Evolutionary conservation across 2,113 vertebrate species (phyloP).

Genomic region (Pan troglodytes): DNA sequence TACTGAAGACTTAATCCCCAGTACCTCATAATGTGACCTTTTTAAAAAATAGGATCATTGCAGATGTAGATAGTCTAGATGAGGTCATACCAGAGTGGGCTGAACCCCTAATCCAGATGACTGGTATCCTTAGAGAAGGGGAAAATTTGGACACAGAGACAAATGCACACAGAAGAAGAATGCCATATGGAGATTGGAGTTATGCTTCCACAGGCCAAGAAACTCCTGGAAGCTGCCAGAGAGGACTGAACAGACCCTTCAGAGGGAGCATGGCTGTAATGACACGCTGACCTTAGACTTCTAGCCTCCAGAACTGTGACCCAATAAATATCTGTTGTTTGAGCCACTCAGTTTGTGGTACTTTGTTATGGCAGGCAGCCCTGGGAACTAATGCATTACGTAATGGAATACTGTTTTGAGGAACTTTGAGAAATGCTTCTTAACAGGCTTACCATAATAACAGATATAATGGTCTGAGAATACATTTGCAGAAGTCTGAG

Average conservation of each 20-base stretch:
- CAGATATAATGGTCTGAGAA: background rate
- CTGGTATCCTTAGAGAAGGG: background rate
- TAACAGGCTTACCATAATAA: background rate
- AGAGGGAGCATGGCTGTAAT: accelerated
- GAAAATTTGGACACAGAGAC: background rate
- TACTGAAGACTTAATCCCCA: background rate
- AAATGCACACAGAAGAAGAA: background rate
- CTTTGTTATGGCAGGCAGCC: background rate
- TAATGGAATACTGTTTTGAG: background rate
- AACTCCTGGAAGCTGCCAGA: background rate
- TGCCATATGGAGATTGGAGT: background rate
- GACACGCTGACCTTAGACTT: background rate
- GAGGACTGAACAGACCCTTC: background rate
- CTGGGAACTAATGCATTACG: background rate
- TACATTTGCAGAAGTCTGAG: background rate
- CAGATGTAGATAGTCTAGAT: background rate
- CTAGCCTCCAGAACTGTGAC: background rate
- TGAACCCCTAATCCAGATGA: background rate
- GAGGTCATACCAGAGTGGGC: background rate
- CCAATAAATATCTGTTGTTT: background rate
- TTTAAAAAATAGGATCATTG: background rate
- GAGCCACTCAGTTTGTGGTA: background rate
- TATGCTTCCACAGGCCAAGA: background rate
- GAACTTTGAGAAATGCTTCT: background rate
- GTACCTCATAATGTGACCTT: background rate